Evolutionary conservation across 30 jellyfish, hydroid and myxozoan genomes (phyloP), one percentile per base, ranked within the genome.

Genomic region (Catostylus mosaicus): DNA sequence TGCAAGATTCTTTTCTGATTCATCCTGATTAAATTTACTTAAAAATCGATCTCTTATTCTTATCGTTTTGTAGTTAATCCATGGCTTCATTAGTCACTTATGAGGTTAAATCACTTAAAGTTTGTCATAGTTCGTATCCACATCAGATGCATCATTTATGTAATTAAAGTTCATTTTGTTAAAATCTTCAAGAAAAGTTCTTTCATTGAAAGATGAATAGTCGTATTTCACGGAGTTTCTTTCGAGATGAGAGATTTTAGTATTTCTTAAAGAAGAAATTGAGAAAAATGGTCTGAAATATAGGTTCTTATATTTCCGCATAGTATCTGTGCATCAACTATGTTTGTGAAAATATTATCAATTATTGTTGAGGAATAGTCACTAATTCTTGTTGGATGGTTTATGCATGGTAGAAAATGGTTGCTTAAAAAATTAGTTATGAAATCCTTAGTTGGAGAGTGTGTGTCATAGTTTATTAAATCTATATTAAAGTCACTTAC

Each of bases 251-350:
- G 37, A 30, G 37, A 62, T 24, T 22, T 63, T 68, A 22, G 91
- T 45, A 70, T 81, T 67, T 68, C 40, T 68, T 10, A 70, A 38
- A 81, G 47, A 6, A 81, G 85, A 81, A 66, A 45, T 57, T 59
- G 91, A 23, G 84, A 85, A 38, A 77, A 67, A 67, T 81, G 84
- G 54, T 63, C 88, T n/a, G 88, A 56, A n/a, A 77, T 77, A 31
- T 27, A 47, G 18, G 79, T 77, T 77, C 26, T 34, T 26, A 77
- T 63, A 38, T 77, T 77, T 22, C 88, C 88, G 59, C 79, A 33
- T 34, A 34, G 57, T 9, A 61, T 35, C 23, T 60, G 35, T 4
- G 69, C 36, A 77, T 77, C 36, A 32, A 47, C 40, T 38, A 37
- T 32, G 38, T 77, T 43, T 37, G 88, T 54, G 78, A 56, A 77